These are phyloP conservation scores for Setipinna tenuifilis DNA, from an alignment of 2,797 vertebrate genomes.

Conservation along the genomic window DNA sequence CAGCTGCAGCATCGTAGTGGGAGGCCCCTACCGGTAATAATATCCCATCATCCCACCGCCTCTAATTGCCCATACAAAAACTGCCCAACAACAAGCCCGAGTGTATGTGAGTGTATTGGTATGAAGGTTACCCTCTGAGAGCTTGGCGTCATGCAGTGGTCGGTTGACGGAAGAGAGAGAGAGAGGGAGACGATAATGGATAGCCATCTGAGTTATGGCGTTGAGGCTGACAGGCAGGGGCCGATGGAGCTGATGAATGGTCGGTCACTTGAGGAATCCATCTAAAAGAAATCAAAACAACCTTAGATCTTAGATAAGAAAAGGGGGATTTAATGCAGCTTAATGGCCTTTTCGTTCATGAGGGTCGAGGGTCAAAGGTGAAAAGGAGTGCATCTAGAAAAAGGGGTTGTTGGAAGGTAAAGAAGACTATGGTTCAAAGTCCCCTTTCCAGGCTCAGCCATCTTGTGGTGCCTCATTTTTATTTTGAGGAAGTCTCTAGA, in stretches of 20 bases:
- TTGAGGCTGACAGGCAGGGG: neutral
- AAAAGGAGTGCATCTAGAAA: neutral
- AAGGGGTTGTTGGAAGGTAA: neutral
- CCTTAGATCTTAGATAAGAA: neutral
- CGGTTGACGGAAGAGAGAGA: neutral
- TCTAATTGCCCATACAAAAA: neutral
- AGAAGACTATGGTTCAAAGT: neutral
- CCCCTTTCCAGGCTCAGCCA: neutral
- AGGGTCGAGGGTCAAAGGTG: neutral
- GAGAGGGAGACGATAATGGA: neutral
- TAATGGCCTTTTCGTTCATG: neutral
- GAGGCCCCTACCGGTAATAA: conserved; percentile 28
- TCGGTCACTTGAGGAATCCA: neutral
- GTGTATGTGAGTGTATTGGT: neutral
- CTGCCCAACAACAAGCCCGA: conserved; percentile 16
- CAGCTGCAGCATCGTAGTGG: conserved; percentile 10
- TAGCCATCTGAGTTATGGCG: neutral
- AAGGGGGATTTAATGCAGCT: neutral
- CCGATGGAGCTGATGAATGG: neutral
- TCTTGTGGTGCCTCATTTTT: neutral
- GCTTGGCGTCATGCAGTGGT: conserved; percentile 16
- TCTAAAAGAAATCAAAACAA: neutral
- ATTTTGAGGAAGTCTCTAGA: neutral
- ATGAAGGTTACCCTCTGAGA: neutral
- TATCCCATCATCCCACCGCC: conserved; percentile 32